Percentiles rank a stretch among this genome's conserved stretches.
Evolutionary conservation across 1,140 invertebrate species (phyloP).

Genomic region (Diachasmimorpha longicaudata): DNA sequence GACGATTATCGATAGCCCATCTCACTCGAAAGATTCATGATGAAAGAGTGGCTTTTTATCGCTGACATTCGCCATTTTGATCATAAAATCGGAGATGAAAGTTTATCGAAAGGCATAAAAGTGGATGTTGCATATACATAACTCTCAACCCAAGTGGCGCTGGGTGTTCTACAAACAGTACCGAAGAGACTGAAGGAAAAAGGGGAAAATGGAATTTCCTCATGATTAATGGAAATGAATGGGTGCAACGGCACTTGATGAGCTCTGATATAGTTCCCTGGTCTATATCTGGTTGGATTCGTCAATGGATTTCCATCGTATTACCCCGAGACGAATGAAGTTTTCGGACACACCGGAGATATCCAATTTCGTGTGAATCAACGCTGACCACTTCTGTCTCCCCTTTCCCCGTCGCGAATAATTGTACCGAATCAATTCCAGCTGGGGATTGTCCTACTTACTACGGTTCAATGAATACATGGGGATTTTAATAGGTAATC

Average conservation of each 20-base stretch:
- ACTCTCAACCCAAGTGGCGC: too few relatives aligned
- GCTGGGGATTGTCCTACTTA: background rate
- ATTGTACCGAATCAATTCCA: background rate
- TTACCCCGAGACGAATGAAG: constrained; percentile 8
- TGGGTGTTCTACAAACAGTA: too few relatives aligned
- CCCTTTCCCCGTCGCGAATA: background rate
- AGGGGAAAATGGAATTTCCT: background rate
- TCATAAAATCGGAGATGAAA: too few relatives aligned
- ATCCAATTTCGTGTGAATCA: constrained; percentile 20
- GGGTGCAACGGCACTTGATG: background rate
- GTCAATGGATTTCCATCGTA: background rate
- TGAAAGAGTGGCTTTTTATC: background rate
- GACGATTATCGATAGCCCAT: background rate
- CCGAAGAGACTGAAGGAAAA: too few relatives aligned
- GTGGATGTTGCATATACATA: too few relatives aligned
- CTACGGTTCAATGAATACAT: background rate
- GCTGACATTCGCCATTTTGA: too few relatives aligned
- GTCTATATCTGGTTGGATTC: background rate
- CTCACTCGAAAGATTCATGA: background rate
- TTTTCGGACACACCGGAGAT: constrained; percentile 19
- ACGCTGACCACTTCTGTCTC: background rate
- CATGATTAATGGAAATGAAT: background rate
- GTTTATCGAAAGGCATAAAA: too few relatives aligned
- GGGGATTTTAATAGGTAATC: background rate
- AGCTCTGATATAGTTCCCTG: background rate